These are phyloP conservation scores for Ferdinandea cuprea DNA, from an alignment of 2,888 invertebrate genomes.

Conservation along the genomic window DNA sequence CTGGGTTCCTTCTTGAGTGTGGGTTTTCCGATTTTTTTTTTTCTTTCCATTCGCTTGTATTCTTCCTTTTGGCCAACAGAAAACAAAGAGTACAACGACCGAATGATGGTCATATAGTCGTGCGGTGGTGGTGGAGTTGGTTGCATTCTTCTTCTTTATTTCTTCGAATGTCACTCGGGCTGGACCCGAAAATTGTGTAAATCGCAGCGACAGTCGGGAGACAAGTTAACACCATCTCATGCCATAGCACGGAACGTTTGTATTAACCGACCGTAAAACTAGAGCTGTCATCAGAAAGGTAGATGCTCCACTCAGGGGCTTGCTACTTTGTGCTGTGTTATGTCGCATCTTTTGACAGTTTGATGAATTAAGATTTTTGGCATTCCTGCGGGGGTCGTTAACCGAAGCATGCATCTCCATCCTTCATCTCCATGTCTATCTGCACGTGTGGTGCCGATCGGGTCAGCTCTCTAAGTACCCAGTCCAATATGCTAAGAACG, in stretches of 20 bases:
- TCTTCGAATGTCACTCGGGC: slow-evolving; percentile 65
- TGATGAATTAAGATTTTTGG: slow-evolving; percentile 72
- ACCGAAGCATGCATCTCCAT: too few relatives aligned
- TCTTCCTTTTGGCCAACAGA: slow-evolving; percentile 40
- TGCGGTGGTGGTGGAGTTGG: slow-evolving; percentile 40
- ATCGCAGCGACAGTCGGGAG: slow-evolving; percentile 70
- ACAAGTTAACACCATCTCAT: slow-evolving; percentile 73
- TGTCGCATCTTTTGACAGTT: slow-evolving; percentile 66
- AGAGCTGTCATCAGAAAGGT: slow-evolving; percentile 67
- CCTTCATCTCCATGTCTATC: too few relatives aligned
- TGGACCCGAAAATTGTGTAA: slow-evolving; percentile 69
- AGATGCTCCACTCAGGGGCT: slow-evolving; percentile 21
- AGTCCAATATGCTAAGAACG: slow-evolving; percentile 37
- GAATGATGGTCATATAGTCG: slow-evolving; percentile 24
- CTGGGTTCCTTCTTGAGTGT: slow-evolving; percentile 62
- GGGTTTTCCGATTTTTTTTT: slow-evolving; percentile 54
- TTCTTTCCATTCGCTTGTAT: slow-evolving; percentile 20
- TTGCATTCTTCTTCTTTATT: slow-evolving; percentile 64
- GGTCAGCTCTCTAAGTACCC: slow-evolving; percentile 24
- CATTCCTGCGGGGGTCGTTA: slow-evolving; percentile 61
- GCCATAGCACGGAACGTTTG: slow-evolving; percentile 67
- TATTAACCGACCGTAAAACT: slow-evolving; percentile 74
- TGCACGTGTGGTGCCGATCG: neutral
- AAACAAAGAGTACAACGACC: slow-evolving; percentile 63
- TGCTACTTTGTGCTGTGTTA: slow-evolving; percentile 63